Conservation (phyloP, 2,888 invertebrate genomes). For the Ochropleura leucogaster region DNA sequence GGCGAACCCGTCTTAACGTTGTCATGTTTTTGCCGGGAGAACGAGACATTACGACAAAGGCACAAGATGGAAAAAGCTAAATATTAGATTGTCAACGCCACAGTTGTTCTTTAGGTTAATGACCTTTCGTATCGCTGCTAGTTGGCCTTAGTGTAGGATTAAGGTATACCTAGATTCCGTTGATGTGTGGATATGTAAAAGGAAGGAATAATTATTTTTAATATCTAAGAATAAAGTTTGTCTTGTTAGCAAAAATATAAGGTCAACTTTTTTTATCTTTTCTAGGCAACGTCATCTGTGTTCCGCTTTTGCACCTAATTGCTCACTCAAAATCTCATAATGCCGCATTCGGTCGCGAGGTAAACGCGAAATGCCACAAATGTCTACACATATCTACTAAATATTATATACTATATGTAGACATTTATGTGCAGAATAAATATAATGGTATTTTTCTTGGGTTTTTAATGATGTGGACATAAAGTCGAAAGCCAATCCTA, state of each 20-base stretch:
- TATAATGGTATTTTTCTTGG: neutral
- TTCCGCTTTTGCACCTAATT: constrained; percentile 69
- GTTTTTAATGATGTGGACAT: neutral
- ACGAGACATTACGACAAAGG: too few species aligned
- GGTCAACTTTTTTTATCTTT: constrained; percentile 16
- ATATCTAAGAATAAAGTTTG: neutral
- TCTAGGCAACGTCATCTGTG: constrained; percentile 58
- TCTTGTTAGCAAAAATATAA: neutral
- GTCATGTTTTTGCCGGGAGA: too few species aligned
- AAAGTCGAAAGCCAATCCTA: neutral
- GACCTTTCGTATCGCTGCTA: too few species aligned
- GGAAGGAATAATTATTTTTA: neutral
- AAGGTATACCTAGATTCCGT: too few species aligned
- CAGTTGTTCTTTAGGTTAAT: too few species aligned
- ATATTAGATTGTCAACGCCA: too few species aligned
- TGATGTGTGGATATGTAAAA: neutral
- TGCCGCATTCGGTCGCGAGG: constrained; percentile 61
- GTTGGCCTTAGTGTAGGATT: neutral
- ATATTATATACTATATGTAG: neutral
- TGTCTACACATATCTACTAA: constrained; percentile 48
- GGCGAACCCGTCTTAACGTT: too few species aligned
- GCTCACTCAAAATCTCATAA: constrained; percentile 69
- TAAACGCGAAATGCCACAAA: constrained; percentile 50
- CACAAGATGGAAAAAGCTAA: too few species aligned
- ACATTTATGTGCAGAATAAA: neutral